phyloP scores from a whole-genome alignment of 2,113 vertebrate genomes.

The Ifrita kowaldi region DNA sequence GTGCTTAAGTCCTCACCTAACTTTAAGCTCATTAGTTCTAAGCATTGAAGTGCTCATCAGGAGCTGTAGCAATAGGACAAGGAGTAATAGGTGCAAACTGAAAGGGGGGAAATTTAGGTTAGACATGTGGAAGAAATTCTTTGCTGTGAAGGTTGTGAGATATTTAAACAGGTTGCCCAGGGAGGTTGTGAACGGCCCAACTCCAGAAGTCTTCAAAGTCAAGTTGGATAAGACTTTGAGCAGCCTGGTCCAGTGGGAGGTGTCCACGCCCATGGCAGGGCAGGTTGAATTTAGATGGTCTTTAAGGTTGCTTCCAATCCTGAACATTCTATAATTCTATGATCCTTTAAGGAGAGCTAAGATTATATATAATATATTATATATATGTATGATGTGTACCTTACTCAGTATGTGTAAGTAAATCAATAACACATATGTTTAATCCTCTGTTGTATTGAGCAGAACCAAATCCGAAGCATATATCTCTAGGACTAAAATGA shows the following conservation, averaged over 20 bases:
- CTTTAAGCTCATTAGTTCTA: not conserved
- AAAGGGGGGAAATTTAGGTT: not conserved
- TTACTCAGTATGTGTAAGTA: not conserved
- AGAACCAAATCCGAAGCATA: not conserved
- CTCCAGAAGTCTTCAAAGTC: too few relatives aligned
- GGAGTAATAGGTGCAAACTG: not conserved
- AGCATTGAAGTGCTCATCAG: not conserved
- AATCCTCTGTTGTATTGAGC: not conserved
- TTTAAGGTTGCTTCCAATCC: not conserved
- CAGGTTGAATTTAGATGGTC: not conserved
- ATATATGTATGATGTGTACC: not conserved
- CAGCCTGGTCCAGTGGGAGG: not conserved
- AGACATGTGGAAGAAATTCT: not conserved
- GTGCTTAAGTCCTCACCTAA: not conserved
- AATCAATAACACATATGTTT: not conserved
- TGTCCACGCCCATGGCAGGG: not conserved
- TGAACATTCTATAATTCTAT: not conserved
- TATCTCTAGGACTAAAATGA: not conserved
- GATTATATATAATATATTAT: not conserved
- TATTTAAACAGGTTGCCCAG: not conserved
- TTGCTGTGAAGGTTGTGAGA: too few relatives aligned
- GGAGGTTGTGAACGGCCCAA: not conserved
- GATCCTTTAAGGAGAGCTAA: not conserved
- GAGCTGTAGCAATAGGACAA: not conserved
- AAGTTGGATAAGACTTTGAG: not conserved